Conservation (phyloP, 2,888 invertebrate genomes). For the Melanargia galathea region DNA sequence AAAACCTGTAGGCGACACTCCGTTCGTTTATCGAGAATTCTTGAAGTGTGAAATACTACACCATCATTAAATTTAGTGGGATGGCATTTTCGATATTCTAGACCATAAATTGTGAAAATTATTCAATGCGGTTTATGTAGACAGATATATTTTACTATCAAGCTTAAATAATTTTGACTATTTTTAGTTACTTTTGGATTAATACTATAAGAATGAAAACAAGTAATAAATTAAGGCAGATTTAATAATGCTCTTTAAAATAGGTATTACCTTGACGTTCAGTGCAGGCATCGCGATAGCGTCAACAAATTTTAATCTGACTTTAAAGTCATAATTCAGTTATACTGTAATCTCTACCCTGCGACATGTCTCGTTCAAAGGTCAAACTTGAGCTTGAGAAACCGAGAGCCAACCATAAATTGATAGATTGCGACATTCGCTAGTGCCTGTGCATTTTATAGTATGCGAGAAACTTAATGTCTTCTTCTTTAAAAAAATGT, state of each 20-base stretch:
- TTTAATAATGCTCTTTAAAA: not conserved
- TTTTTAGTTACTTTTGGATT: too few species aligned
- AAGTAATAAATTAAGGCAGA: too few species aligned
- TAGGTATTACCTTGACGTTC: not conserved
- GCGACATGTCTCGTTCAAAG: slow-evolving; percentile 38
- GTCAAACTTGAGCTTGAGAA: slow-evolving; percentile 36
- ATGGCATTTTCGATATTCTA: slow-evolving; percentile 23
- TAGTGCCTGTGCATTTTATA: slow-evolving; percentile 19
- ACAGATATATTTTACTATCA: not conserved
- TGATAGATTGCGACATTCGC: slow-evolving; percentile 36
- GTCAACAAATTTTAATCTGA: slow-evolving; percentile 32
- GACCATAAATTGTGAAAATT: slow-evolving; percentile 24
- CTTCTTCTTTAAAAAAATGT: too few species aligned
- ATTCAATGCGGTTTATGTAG: slow-evolving; percentile 6
- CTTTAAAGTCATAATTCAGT: slow-evolving; percentile 31
- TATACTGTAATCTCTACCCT: slow-evolving; percentile 37
- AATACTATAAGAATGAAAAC: too few species aligned
- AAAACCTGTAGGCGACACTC: too few species aligned
- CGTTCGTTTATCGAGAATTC: too few species aligned
- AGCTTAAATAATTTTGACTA: too few species aligned
- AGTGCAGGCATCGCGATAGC: slow-evolving; percentile 9
- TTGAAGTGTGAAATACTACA: slow-evolving; percentile 35
- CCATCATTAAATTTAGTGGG: slow-evolving; percentile 29
- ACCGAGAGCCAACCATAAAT: slow-evolving; percentile 27
- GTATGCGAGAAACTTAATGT: slow-evolving; percentile 5